Base-by-base conservation (phyloP, 2,113 vertebrate genomes). In the Nansenia antarctica region DNA sequence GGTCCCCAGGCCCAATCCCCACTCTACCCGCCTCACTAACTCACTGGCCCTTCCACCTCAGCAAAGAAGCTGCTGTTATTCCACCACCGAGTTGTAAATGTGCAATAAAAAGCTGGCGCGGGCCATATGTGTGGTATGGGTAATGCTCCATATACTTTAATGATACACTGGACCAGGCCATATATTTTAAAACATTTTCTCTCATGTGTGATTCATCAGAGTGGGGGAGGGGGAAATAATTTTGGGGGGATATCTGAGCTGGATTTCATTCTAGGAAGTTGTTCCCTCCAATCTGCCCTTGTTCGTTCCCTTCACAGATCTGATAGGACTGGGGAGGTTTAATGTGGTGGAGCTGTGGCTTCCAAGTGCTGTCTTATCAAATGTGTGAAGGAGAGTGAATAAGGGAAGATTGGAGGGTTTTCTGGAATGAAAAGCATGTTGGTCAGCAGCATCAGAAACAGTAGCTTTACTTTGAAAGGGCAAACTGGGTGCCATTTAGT, bases 91-190 rank as follows among this genome's bases (percentile, higher is more conserved):
- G 80, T 74, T 80, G 81, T 89, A 88, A 89, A 88, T 81, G 77
- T 89, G 82, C 72, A 86, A 82, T 91, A 90, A 91, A 91, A 82
- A 67, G 52, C 64, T 81, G 78, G 83, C 82, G 76, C 69, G 74
- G 82, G 72, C 82, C 82, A 74, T 80, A 78, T 88, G 85, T 71
- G 72, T 82, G 72, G 76, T 81, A 84, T 85, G 87, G 85, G 84
- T 88, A 88, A 87, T 81, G 88, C 86, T 85, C 84, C 87, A 90
- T 91, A 88, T 90, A 91, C 72, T 92, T 92, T 91, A 91, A 92
- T 83, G 83, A 69, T 77, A 81, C 76, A 70, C 80, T 64, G 77
- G 82, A 77, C 85, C 73, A 80, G 80, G 80, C 79, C 74, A 73
- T 91, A 90, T 86, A 88, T 86, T 89, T 88, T 65, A 71, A 74